phyloP scores from a whole-genome alignment of 2,797 vertebrate genomes.

The Micrastur ruficollis region DNA sequence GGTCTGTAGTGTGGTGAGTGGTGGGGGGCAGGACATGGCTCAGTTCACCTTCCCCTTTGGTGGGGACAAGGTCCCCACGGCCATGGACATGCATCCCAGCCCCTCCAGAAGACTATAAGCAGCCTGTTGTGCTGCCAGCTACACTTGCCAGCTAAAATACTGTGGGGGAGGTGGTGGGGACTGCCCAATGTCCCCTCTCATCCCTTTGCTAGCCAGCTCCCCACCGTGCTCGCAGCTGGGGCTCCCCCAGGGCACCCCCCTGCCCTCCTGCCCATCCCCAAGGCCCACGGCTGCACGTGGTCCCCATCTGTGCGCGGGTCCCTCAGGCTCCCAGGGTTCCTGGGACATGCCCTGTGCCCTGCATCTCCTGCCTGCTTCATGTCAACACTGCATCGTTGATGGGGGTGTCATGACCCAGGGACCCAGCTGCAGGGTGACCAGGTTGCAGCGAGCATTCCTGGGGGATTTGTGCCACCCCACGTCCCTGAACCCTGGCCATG shows the following conservation, averaged over 20 bases:
- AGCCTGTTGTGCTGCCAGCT: neutral
- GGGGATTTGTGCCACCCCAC: rapidly evolving
- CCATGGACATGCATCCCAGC: neutral
- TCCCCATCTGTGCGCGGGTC: neutral
- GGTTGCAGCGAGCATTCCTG: neutral
- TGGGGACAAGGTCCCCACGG: neutral
- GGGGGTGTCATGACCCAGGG: rapidly evolving
- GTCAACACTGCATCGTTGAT: rapidly evolving
- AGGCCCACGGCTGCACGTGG: rapidly evolving
- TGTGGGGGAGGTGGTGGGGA: too few relatives aligned
- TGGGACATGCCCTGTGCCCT: rapidly evolving
- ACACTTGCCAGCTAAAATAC: neutral
- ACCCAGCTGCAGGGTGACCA: rapidly evolving
- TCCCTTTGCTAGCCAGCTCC: neutral
- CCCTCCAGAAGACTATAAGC: neutral
- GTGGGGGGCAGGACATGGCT: neutral
- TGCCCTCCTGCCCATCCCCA: neutral
- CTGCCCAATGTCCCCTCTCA: neutral
- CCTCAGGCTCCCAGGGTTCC: neutral
- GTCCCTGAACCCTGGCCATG: neutral
- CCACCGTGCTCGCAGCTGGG: rapidly evolving
- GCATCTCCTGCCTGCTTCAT: neutral
- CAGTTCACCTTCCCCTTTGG: neutral
- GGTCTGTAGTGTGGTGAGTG: too few relatives aligned
- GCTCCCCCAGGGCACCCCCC: rapidly evolving